These are phyloP conservation scores for Phodopus roborovskii DNA, from an alignment of 2,113 vertebrate species.

Conservation along the genomic window DNA sequence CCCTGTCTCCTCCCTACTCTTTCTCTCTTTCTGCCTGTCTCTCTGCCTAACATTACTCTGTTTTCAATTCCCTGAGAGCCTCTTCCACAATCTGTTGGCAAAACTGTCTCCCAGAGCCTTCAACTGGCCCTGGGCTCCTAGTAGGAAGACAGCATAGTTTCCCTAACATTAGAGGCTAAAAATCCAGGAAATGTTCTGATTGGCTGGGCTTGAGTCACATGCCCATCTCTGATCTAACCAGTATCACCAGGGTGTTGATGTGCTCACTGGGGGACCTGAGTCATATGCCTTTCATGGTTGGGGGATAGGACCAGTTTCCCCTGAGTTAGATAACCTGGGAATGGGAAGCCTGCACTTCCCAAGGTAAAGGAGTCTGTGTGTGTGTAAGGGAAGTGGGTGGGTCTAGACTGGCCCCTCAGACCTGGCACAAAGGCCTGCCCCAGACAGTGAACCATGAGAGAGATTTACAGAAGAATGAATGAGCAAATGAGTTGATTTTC, in stretches of 20 bases:
- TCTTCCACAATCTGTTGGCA: not conserved
- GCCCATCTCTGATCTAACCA: not conserved
- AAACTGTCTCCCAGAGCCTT: not conserved
- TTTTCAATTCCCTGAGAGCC: not conserved
- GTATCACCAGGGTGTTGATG: no score
- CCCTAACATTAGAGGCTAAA: not conserved
- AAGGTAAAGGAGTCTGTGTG: not conserved
- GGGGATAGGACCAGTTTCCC: not conserved
- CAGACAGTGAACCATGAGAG: not conserved
- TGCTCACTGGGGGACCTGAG: not conserved
- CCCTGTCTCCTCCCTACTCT: no score
- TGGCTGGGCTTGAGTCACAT: not conserved
- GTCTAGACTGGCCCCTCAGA: not conserved
- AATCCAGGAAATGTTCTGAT: constrained; percentile 10
- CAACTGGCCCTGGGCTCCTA: not conserved
- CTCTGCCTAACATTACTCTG: not conserved
- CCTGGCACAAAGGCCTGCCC: not conserved
- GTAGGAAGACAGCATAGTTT: not conserved
- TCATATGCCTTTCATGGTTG: not conserved
- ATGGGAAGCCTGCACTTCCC: not conserved
- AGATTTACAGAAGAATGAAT: constrained; percentile 34
- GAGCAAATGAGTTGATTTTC: not conserved
- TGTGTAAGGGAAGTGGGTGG: not conserved
- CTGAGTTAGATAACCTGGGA: not conserved
- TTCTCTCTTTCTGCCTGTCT: not conserved